These are phyloP conservation scores for Phasia obesa DNA, from an alignment of 2,888 invertebrate genomes.

Conservation along the genomic window DNA sequence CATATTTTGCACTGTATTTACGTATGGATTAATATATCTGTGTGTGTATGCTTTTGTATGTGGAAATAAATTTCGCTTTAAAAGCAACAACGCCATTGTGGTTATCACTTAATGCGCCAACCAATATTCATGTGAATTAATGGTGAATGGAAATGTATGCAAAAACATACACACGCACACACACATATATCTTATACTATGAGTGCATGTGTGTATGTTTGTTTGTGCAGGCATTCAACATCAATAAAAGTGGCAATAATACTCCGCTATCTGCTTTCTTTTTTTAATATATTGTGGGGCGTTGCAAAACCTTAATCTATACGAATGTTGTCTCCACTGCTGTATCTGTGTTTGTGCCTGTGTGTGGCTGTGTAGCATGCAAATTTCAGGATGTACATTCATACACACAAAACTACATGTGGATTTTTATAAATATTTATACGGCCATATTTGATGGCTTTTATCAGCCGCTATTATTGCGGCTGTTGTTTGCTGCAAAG, in stretches of 20 bases:
- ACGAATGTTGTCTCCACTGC: slow-evolving; percentile 11
- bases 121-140: slow-evolving; percentile 70
- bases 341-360: background rate
- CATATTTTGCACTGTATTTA: too few relatives aligned
- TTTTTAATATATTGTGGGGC: slow-evolving; percentile 62
- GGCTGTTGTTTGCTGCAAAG: slow-evolving; percentile 45
- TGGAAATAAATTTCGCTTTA: slow-evolving; percentile 49
- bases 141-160: slow-evolving; percentile 52
- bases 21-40: too few relatives aligned
- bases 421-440: slow-evolving; percentile 42
- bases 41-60: too few relatives aligned
- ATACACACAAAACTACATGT: background rate
- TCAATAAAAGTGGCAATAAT: slow-evolving; percentile 51
- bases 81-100: slow-evolving; percentile 69
- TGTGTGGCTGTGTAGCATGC: slow-evolving; percentile 48
- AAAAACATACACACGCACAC: slow-evolving; percentile 27
- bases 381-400: slow-evolving; percentile 48
- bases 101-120: slow-evolving; percentile 70
- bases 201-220: background rate
- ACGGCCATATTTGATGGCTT: slow-evolving; percentile 69
- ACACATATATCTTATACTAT: background rate
- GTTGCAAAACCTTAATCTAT: slow-evolving; percentile 49
- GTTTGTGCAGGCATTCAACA: slow-evolving; percentile 14
- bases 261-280: background rate
- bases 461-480: slow-evolving; percentile 57